These are phyloP conservation scores for Cranoglanis bouderius DNA, from an alignment of 2,113 vertebrate species.

Conservation along the genomic window DNA sequence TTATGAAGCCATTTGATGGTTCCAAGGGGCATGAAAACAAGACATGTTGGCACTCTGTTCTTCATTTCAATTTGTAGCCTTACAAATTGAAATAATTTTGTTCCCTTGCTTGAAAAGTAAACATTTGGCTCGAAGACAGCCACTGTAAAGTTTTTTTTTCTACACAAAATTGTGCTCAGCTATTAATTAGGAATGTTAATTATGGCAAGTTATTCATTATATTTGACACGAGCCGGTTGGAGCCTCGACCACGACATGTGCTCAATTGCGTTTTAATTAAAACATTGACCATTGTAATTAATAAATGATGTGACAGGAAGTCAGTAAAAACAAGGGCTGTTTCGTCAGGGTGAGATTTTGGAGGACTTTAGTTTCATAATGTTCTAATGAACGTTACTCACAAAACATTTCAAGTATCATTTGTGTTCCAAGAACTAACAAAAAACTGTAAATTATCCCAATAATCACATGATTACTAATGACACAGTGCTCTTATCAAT, in stretches of 20 bases:
- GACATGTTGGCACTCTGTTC: neutral
- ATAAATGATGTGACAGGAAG: slow-evolving; percentile 14
- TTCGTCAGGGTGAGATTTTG: neutral
- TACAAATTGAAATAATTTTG: neutral
- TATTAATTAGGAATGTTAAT: slow-evolving; percentile 33
- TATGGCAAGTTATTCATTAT: slow-evolving; percentile 40
- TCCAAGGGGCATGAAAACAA: neutral
- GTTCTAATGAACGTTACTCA: neutral
- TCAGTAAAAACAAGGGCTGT: neutral
- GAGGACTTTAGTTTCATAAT: neutral
- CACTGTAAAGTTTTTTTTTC: neutral
- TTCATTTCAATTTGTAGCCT: neutral
- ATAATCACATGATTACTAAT: neutral
- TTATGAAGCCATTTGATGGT: slow-evolving; percentile 23
- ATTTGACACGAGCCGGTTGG: slow-evolving; percentile 25
- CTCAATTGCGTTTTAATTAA: slow-evolving; percentile 37
- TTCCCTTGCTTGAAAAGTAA: neutral
- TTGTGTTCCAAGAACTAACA: neutral
- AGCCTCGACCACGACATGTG: slow-evolving; percentile 16
- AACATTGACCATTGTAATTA: slow-evolving; percentile 28
- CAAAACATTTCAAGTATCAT: neutral
- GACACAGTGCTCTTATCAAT: neutral
- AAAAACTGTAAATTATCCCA: neutral
- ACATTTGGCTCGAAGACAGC: neutral
- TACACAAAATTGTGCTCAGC: neutral